These are phyloP conservation scores for Chrysopa pallens DNA, from an alignment of 1,140 invertebrate genomes.

Conservation along the genomic window DNA sequence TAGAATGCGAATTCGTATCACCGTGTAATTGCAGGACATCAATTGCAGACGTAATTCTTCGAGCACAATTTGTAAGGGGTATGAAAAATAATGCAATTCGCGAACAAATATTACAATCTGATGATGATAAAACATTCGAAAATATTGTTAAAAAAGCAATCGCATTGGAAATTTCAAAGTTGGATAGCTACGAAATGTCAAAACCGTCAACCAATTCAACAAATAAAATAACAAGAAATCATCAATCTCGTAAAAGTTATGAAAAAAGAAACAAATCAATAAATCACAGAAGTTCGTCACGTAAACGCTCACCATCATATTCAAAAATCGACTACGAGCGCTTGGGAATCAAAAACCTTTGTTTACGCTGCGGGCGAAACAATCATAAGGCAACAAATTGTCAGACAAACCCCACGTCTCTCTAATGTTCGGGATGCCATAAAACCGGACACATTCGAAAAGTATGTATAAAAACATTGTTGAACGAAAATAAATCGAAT, in stretches of 20 bases:
- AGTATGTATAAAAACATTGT: background rate
- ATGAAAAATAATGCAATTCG: slow-evolving; percentile 9
- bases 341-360: background rate
- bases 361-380: background rate
- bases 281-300: background rate
- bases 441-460: slow-evolving; percentile 1
- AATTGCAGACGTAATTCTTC: slow-evolving; percentile 11
- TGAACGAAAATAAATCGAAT: background rate
- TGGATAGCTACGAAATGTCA: too few species aligned
- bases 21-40: slow-evolving; percentile 5
- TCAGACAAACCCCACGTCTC: background rate
- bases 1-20: slow-evolving; percentile 8
- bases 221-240: too few species aligned
- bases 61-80: slow-evolving; percentile 15
- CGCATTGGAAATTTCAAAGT: background rate
- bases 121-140: background rate
- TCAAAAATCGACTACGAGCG: background rate
- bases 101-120: slow-evolving; percentile 9
- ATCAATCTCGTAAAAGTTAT: too few species aligned
- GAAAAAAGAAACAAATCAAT: background rate
- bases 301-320: background rate
- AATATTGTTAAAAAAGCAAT: background rate
- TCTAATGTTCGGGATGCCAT: background rate
- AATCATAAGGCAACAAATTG: slow-evolving; percentile 1
- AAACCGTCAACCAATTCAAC: too few species aligned